phyloP scores from a whole-genome alignment of 2,888 invertebrate genomes.

The Fissipunctia ypsillon region DNA sequence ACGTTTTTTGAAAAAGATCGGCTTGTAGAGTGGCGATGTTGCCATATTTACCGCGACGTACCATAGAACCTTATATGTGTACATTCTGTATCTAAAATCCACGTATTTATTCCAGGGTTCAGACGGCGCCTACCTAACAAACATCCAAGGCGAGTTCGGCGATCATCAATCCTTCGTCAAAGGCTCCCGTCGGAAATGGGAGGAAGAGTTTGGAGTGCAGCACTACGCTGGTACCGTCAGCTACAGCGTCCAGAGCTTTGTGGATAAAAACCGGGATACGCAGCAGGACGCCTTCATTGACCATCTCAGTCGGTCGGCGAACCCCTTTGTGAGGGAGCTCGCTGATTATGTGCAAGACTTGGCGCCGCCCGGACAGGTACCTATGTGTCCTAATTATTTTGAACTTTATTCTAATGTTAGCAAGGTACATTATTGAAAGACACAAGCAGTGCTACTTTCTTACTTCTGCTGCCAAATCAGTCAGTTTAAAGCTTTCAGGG shows the following conservation, averaged over 20 bases:
- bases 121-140: conserved; percentile 96
- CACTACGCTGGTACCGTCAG: conserved; percentile 98
- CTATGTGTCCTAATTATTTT: background rate
- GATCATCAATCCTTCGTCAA: conserved; percentile 96
- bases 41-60: background rate
- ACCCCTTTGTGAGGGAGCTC: conserved; percentile 95
- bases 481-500: background rate
- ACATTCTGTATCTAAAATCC: background rate
- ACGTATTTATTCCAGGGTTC: conserved; percentile 91
- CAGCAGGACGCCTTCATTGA: conserved; percentile 98
- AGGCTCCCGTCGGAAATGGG: conserved; percentile 96
- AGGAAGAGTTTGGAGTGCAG: conserved; percentile 96
- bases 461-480: background rate
- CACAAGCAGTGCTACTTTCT: background rate
- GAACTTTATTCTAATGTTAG: background rate
- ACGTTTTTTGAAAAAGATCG: too few species aligned
- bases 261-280: conserved; percentile 97
- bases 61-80: background rate
- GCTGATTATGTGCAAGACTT: conserved; percentile 89
- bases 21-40: background rate
- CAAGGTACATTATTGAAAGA: background rate
- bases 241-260: conserved; percentile 94
- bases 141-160: conserved; percentile 96
- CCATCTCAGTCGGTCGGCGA: conserved; percentile 95
- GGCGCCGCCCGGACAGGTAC: conserved; percentile 93